These are phyloP conservation scores for Formica selysi DNA, from an alignment of 1,140 invertebrate species.

Conservation along the genomic window DNA sequence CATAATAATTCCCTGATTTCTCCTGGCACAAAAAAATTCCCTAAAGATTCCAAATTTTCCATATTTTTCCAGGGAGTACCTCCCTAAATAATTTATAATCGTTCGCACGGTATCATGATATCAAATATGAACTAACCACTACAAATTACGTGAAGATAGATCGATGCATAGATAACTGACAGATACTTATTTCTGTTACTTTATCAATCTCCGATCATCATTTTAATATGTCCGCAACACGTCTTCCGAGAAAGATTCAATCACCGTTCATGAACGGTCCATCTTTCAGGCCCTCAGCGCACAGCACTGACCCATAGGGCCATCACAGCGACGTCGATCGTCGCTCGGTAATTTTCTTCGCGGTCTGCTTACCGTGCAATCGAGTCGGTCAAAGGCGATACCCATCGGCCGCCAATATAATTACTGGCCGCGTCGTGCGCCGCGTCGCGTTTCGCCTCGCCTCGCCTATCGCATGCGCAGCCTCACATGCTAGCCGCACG, in stretches of 20 bases:
- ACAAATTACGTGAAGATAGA: background rate
- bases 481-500: constrained; percentile 75
- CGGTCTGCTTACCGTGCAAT: constrained; percentile 82
- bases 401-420: constrained; percentile 83
- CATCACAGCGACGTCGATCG: constrained; percentile 54
- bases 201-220: background rate
- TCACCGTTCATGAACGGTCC: background rate
- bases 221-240: background rate
- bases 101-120: background rate
- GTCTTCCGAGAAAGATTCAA: background rate
- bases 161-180: background rate
- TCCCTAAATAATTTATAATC: background rate
- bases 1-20: no score
- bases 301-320: constrained; percentile 8
- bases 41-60: no score
- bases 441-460: constrained; percentile 44
- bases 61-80: no score
- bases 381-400: constrained; percentile 82
- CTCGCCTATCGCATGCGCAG: constrained; percentile 72
- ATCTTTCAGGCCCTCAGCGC: background rate
- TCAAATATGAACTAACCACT: background rate
- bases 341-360: constrained; percentile 79
- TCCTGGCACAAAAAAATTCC: no score
- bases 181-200: background rate
- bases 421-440: constrained; percentile 70